Base-by-base conservation (phyloP, 2,888 invertebrate genomes). In the Lydus trimaculatus region DNA sequence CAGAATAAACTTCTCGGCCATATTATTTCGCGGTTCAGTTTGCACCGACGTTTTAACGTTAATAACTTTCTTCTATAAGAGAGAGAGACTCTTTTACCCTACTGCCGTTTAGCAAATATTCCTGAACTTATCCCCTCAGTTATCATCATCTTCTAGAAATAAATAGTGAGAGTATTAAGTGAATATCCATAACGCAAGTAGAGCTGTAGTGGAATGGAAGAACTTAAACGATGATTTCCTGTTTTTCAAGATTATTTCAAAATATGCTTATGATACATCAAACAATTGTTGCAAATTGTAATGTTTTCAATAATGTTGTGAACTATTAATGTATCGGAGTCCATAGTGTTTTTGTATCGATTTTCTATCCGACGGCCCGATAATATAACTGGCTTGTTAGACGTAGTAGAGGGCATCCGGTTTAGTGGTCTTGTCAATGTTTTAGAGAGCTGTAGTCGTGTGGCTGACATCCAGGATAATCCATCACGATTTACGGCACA, bases 401-500 rank as follows among this genome's bases (percentile, higher is more conserved):
- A 58, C 48, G 68, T 31, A 58, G 66, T 65, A 64, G 20, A 52
- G 70, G 68, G 66, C 67, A 63, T 65, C 69, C 25, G 72, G 66
- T 72, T 68, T 64, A 64, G 75, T 76, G 78, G 78, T 77, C 78
- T 75, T 80, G 81, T 81, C 81, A 76, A 78, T 80, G 80, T 81
- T 82, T 79, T 78, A 79, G 74, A 73, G 74, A 75, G 69, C 66
- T 71, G 71, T 69, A 61, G 65, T 65, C 67, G 68, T 52, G 23
- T 33, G 67, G 58, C 70, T 81, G 82, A 82, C 83, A 81, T 79
- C 76, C 52, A 64, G 79, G 81, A 84, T 84, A 84, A 84, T 84
- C 84, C 83, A 84, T 84, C 83, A 83, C 82, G 83, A 84, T 84
- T 84, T 84, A 84, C 83, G 80, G 80, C 79, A 75, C 77, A 78